A percentile compares a stretch with the other conserved stretches of the same genome.
These are phyloP conservation scores for Pocillopora verrucosa DNA, from an alignment of 64 coral and sea anemone genomes.

Conservation along the genomic window DNA sequence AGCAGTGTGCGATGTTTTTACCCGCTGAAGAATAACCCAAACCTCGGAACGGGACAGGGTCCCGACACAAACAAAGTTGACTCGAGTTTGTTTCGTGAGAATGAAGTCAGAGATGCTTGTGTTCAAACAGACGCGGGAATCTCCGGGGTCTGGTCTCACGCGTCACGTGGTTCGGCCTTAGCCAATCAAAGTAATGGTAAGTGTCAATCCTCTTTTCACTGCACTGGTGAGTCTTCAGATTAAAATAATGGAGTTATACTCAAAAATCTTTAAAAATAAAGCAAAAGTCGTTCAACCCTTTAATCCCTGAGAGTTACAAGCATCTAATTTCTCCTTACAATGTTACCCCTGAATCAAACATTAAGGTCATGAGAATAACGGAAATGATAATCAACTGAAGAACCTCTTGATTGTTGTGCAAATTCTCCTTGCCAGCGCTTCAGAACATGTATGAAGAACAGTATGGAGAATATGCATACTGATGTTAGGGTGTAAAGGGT, in stretches of 20 bases:
- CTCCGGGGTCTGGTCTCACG: slow-evolving; percentile 48
- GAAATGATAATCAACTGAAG: no score
- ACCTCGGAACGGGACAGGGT: slow-evolving; percentile 38
- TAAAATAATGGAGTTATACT: not conserved
- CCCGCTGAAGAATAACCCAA: slow-evolving; percentile 72
- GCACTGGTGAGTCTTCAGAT: not conserved
- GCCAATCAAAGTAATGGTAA: slow-evolving; percentile 53
- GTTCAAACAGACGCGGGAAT: slow-evolving; percentile 85
- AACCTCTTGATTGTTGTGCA: no score
- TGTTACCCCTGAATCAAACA: no score
- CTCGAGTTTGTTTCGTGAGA: slow-evolving; percentile 63
- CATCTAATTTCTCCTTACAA: no score
- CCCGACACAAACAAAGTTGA: slow-evolving; percentile 30
- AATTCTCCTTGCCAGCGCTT: no score
- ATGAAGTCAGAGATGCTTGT: slow-evolving; percentile 82
- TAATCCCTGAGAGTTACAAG: no score
- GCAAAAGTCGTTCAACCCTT: not conserved
- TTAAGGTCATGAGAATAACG: no score
- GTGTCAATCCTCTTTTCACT: not conserved
- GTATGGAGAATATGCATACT: no score
- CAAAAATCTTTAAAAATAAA: not conserved
- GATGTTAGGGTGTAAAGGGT: no score
- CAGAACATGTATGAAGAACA: no score
- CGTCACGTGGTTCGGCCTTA: slow-evolving; percentile 46
- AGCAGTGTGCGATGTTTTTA: slow-evolving; percentile 83